Percentiles rank a stretch among this genome's conserved stretches.
Evolutionary conservation across 1,140 invertebrate genomes (phyloP).

Genomic region (Rhyacophila brunnea): DNA sequence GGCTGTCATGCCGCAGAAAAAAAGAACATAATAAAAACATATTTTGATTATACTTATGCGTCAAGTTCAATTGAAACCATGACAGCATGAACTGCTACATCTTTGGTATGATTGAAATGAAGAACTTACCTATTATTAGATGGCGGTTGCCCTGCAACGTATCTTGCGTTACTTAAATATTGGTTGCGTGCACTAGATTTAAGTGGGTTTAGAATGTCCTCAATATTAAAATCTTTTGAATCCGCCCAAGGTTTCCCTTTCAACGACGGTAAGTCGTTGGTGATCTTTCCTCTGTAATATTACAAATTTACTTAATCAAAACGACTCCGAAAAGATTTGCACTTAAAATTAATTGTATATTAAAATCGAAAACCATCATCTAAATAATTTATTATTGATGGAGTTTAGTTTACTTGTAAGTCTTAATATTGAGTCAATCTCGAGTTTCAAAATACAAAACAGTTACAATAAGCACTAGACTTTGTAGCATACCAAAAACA

Average conservation of each 20-base stretch:
- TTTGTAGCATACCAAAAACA: no score
- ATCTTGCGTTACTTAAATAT: slow-evolving; percentile 29
- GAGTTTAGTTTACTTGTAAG: no score
- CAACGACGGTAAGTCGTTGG: slow-evolving; percentile 17
- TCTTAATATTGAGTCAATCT: no score
- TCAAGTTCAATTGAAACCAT: no score
- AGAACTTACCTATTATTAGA: slow-evolving; percentile 16
- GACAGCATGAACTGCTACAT: no score
- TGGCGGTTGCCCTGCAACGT: slow-evolving; percentile 27
- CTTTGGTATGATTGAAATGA: background rate
- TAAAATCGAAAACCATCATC: no score
- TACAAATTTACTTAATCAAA: no score
- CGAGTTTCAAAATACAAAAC: no score
- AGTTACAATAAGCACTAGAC: no score
- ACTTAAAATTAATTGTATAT: no score
- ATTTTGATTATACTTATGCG: background rate
- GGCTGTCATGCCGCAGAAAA: background rate
- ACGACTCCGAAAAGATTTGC: no score
- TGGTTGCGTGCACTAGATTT: slow-evolving; percentile 23
- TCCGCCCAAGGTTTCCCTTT: slow-evolving; percentile 26
- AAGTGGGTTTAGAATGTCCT: slow-evolving; percentile 29
- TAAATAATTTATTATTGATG: no score
- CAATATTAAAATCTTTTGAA: slow-evolving; percentile 26
- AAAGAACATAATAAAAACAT: background rate
- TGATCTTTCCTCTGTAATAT: slow-evolving; percentile 32